These are phyloP conservation scores for Loxodonta africana DNA, from an alignment of 2,113 vertebrate species.

Conservation along the genomic window DNA sequence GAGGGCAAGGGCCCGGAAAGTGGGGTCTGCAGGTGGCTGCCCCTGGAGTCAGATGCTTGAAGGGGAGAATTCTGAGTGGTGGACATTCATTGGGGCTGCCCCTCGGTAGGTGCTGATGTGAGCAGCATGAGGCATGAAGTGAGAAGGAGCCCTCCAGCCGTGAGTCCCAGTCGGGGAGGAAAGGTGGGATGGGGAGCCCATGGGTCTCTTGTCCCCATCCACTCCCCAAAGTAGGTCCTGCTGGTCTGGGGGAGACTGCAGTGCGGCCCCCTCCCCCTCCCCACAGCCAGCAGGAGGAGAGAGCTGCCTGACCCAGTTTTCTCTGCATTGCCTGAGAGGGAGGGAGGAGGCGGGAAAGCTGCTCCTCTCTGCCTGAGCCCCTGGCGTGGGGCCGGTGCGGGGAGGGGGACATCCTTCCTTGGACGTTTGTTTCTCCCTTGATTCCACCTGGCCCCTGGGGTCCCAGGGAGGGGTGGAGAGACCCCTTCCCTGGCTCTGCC, in stretches of 20 bases:
- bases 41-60: neutral
- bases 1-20: neutral
- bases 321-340: slow-evolving; percentile 72
- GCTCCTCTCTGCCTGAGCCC: slow-evolving; percentile 68
- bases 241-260: slow-evolving; percentile 79
- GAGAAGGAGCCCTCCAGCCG: neutral
- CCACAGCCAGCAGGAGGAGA: slow-evolving; percentile 77
- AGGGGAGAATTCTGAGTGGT: neutral
- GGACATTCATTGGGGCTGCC: neutral
- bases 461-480: neutral
- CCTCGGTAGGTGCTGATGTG: neutral
- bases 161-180: neutral
- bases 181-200: neutral
- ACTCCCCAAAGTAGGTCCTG: neutral
- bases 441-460: neutral
- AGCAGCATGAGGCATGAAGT: accelerated
- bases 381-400: slow-evolving; percentile 38
- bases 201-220: neutral
- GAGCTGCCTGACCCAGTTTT: slow-evolving; percentile 85
- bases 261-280: slow-evolving; percentile 70
- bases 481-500: neutral
- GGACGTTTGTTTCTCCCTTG: slow-evolving; percentile 10
- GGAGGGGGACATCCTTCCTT: slow-evolving; percentile 5
- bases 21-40: neutral
- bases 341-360: slow-evolving; percentile 71